A percentile compares a stretch with the other conserved stretches of the same genome.
Evolutionary conservation across 2,113 vertebrate genomes (phyloP).

Genomic region (Scalopus aquaticus): DNA sequence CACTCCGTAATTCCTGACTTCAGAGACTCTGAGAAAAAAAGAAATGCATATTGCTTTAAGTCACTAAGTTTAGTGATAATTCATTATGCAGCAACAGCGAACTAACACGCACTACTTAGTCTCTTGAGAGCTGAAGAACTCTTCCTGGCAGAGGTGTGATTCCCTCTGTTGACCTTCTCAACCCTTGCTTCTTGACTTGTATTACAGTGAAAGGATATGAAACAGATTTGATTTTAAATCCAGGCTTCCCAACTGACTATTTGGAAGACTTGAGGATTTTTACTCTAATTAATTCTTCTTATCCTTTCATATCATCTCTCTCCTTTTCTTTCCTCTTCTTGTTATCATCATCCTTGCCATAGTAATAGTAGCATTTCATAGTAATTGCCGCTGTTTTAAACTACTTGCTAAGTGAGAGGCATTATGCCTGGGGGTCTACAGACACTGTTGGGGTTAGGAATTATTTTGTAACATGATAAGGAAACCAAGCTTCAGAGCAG

Average conservation of each 20-base stretch:
- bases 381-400: not conserved
- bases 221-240: not conserved
- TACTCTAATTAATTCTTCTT: not conserved
- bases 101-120: not conserved
- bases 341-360: not conserved
- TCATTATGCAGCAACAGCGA: not conserved
- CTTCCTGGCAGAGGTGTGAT: not conserved
- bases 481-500: not conserved
- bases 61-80: not conserved
- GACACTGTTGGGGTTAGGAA: not conserved
- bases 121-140: not conserved
- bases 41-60: not conserved
- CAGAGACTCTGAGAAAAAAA: not conserved
- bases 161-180: not conserved
- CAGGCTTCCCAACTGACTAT: not conserved
- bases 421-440: not conserved
- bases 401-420: not conserved
- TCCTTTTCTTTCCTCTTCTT: not conserved
- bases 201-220: not conserved
- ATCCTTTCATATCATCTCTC: not conserved
- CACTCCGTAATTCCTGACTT: not conserved
- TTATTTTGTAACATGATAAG: not conserved
- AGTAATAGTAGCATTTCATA: not conserved
- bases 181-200: not conserved
- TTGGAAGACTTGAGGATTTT: not conserved